Base-by-base conservation (phyloP, 2,888 invertebrate genomes). In the Meloe dianella region DNA sequence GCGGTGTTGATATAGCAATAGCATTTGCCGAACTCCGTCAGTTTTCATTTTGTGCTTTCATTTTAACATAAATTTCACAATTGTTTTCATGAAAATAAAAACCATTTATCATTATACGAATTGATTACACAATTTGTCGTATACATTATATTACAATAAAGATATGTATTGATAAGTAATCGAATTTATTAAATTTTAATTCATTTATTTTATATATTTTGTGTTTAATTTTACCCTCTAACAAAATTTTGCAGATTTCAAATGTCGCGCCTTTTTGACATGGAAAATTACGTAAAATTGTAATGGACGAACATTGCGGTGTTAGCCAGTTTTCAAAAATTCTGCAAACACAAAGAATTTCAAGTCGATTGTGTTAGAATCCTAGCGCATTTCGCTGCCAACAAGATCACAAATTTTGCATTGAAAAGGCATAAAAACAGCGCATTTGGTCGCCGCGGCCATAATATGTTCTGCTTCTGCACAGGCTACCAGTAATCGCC, bases 141-240 rank as follows among this genome's bases (percentile, higher is more conserved):
- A 22, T 51, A 51, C 51, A 51, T 51, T 51, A 51, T 51, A 51
- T 22, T 20, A 54, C 54, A 54, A 54, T 54, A 54, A 54, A 54
- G 24, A 27, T 54, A 54, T 54, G 54, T 54, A 54, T 54, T 24
- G 54, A 54, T 54, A 54, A 54, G 5, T 54, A 54, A 9, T 9
- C 12, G 54, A 54, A 54, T 54, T 54, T 20, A 51, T 51, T 54
- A 54, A 24, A 54, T 54, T 54, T 54, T 27, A 22, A 51, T 51
- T 51, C 22, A 22, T 24, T 54, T 12, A 54, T 54, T 54, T 24
- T 24, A 51, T 51, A 22, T 24, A 14, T 22, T 47, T 54, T 8
- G 22, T 22, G 10, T 47, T 47, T 47, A 17, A 47, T 17, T 47
- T 47, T 20, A 9, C 17, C 51, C 51, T 20, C n/a, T n/a, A 22